These are phyloP conservation scores for Acrocephalus scirpaceus DNA, from an alignment of 2,797 vertebrate species.

Conservation along the genomic window DNA sequence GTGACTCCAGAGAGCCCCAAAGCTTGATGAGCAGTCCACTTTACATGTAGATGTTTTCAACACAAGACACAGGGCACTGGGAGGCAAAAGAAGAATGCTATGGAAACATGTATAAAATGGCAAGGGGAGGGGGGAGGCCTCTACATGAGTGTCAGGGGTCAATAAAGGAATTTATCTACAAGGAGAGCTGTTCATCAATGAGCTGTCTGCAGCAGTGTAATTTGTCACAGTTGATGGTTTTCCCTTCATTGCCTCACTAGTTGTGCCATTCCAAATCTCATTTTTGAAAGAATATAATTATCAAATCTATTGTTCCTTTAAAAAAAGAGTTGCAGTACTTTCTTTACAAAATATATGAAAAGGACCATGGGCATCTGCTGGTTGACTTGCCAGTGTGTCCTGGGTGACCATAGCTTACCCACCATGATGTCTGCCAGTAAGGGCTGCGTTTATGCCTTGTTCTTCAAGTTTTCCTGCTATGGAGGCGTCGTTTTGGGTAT, in stretches of 20 bases:
- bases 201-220: not conserved
- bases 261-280: not conserved
- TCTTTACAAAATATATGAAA: not conserved
- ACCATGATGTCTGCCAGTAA: not conserved
- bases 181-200: not conserved
- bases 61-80: not conserved
- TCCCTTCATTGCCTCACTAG: not conserved
- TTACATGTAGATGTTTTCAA: not conserved
- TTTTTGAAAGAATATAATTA: not conserved
- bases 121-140: not conserved
- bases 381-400: not conserved
- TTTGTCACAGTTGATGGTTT: not conserved
- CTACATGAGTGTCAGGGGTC: not conserved
- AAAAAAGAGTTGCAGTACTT: not conserved
- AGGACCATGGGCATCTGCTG: not conserved
- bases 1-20: not conserved
- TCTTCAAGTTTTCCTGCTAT: not conserved
- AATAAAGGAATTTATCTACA: not conserved
- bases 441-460: not conserved
- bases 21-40: not conserved
- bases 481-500: not conserved
- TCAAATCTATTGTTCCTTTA: not conserved
- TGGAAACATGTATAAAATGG: not conserved
- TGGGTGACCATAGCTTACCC: not conserved
- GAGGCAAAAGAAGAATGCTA: not conserved